phyloP scores from a whole-genome alignment of 1,140 invertebrate species.

The Copidosoma floridanum region DNA sequence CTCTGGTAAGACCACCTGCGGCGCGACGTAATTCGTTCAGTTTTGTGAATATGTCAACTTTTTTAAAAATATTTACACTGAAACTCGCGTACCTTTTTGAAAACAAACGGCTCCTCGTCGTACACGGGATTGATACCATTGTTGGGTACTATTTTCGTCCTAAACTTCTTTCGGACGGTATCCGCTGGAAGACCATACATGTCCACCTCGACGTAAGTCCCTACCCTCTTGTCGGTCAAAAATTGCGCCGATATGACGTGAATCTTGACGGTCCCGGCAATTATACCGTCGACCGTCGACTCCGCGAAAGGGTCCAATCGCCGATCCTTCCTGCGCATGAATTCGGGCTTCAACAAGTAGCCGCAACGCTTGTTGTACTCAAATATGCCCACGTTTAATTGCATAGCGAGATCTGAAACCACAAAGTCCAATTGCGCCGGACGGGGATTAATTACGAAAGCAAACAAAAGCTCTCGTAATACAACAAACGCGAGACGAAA shows the following conservation, averaged over 20 bases:
- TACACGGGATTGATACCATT: constrained; percentile 97
- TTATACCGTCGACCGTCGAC: constrained; percentile 98
- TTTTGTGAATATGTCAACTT: too few relatives aligned
- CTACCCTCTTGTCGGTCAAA: constrained; percentile 91
- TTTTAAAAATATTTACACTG: too few relatives aligned
- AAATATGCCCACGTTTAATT: constrained; percentile 97
- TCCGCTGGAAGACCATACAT: constrained; percentile 99
- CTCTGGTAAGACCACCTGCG: constrained; percentile 92
- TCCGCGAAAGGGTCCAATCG: constrained; percentile 98
- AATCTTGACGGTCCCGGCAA: constrained; percentile 93
- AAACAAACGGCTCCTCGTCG: constrained; percentile 96
- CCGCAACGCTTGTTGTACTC: constrained; percentile 97
- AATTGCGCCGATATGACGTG: constrained; percentile 90
- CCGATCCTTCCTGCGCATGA: constrained; percentile 93
- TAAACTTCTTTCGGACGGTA: constrained; percentile 94
- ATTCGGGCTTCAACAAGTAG: constrained; percentile 96
- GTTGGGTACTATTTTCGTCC: constrained; percentile 88
- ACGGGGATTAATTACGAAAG: too few relatives aligned
- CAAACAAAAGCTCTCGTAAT: too few relatives aligned
- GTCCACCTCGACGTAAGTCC: constrained; percentile 98
- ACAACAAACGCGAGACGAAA: too few relatives aligned
- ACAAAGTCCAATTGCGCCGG: too few relatives aligned
- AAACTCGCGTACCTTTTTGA: constrained; percentile 94
- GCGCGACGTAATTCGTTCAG: not conserved
- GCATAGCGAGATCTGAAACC: constrained; percentile 87